A percentile compares a stretch with the other conserved stretches of the same genome.
phyloP scores from a whole-genome alignment of 2,797 vertebrate genomes.

The Neosilurus hyrtlii region DNA sequence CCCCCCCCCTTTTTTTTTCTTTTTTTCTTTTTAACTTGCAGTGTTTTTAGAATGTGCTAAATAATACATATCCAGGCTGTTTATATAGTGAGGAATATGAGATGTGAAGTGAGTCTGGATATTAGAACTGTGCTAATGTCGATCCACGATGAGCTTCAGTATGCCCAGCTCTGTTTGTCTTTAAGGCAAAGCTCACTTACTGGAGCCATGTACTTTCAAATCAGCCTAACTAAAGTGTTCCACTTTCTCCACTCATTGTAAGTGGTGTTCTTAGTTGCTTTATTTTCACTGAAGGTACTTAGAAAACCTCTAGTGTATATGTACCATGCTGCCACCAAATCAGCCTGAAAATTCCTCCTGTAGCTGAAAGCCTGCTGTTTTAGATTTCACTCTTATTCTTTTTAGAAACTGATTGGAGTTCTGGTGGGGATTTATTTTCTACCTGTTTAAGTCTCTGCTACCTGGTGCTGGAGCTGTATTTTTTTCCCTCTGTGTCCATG shows the following conservation, averaged over 20 bases:
- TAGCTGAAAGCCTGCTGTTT: background rate
- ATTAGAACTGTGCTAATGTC: slow-evolving; percentile 58
- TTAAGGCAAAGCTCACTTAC: slow-evolving; percentile 44
- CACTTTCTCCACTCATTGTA: background rate
- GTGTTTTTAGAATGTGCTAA: slow-evolving; percentile 51
- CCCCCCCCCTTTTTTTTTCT: background rate
- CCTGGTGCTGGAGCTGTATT: background rate
- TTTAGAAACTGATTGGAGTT: background rate
- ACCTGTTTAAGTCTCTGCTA: background rate
- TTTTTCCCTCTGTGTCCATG: background rate
- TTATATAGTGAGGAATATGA: slow-evolving; percentile 45
- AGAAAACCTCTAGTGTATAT: background rate
- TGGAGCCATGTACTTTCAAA: slow-evolving; percentile 54
- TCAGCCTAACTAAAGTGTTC: background rate
- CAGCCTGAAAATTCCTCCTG: background rate
- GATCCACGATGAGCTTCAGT: slow-evolving; percentile 74
- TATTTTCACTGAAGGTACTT: background rate
- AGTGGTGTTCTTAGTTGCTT: background rate
- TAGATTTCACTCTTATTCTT: background rate
- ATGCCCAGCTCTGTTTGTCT: slow-evolving; percentile 65
- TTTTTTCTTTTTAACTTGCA: background rate
- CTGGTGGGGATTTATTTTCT: background rate
- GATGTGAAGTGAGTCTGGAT: slow-evolving; percentile 26
- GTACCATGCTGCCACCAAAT: background rate
- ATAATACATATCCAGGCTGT: slow-evolving; percentile 61